Percentiles rank a stretch among this genome's conserved stretches.
These are phyloP conservation scores for Mirza zaza DNA, from an alignment of 2,113 vertebrate genomes.

Conservation along the genomic window DNA sequence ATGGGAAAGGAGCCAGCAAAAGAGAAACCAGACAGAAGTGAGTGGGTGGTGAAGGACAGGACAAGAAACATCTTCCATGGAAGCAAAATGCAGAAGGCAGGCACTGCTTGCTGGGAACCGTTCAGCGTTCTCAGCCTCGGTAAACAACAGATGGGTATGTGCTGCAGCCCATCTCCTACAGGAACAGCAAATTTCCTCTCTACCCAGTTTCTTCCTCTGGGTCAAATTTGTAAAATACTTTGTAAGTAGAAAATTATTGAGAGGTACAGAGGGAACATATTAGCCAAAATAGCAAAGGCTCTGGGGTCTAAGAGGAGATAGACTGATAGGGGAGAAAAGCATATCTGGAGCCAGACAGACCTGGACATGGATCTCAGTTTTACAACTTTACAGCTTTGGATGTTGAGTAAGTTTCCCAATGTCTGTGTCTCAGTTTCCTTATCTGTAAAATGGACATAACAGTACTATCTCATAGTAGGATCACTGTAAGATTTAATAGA, in stretches of 20 bases:
- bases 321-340: neutral
- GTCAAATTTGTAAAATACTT: neutral
- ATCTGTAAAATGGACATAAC: neutral
- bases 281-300: neutral
- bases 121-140: constrained; percentile 10
- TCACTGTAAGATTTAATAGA: neutral
- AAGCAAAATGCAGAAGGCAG: constrained; percentile 62
- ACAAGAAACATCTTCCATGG: constrained; percentile 70
- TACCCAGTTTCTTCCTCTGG: neutral
- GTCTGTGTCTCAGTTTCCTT: neutral
- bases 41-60: constrained; percentile 75
- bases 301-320: neutral
- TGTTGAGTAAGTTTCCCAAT: neutral
- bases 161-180: neutral
- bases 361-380: neutral
- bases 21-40: constrained; percentile 77
- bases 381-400: neutral
- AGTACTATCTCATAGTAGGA: neutral
- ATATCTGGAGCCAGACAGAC: neutral
- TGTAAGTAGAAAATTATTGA: neutral
- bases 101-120: constrained; percentile 59
- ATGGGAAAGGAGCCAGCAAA: constrained; percentile 81
- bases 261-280: neutral
- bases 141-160: constrained; percentile 61
- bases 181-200: neutral